These are phyloP conservation scores for Apostichopus parvimensis DNA, from an alignment of 35 echinoderm and acorn worm genomes.

Conservation along the genomic window DNA sequence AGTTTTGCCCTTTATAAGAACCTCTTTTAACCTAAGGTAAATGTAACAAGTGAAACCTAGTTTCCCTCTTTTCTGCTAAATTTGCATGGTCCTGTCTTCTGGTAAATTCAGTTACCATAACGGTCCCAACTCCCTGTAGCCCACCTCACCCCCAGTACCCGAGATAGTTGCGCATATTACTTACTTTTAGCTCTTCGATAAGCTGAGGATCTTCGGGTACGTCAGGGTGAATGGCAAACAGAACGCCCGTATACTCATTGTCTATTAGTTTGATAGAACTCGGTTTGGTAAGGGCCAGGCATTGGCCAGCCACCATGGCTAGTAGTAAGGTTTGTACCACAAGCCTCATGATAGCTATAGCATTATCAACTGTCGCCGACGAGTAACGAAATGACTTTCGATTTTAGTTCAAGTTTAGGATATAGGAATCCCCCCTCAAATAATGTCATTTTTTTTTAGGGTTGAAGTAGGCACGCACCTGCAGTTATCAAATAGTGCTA, in stretches of 20 bases:
- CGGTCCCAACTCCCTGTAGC: no score
- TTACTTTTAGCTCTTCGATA: conserved; percentile 33
- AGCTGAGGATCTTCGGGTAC: conserved; percentile 21
- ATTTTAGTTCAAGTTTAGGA: not conserved
- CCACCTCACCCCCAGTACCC: no score
- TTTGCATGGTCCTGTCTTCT: no score
- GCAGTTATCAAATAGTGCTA: no score
- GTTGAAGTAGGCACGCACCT: no score
- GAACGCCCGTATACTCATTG: conserved; percentile 50
- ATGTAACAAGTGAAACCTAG: no score
- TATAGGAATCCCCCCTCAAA: not conserved
- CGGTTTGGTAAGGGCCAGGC: conserved; percentile 46
- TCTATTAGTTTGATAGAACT: conserved; percentile 52
- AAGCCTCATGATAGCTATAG: not conserved
- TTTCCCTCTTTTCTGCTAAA: no score
- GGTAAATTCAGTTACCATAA: no score
- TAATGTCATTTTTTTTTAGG: no score
- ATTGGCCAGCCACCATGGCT: not conserved
- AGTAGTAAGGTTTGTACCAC: not conserved
- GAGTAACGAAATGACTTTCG: not conserved
- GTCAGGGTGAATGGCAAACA: conserved; percentile 58
- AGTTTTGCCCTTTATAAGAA: no score
- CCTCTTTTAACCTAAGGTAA: no score
- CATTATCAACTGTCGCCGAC: not conserved
- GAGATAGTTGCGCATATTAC: not conserved